Conservation (phyloP, 1,140 invertebrate species). For the Antheraea pernyi region DNA sequence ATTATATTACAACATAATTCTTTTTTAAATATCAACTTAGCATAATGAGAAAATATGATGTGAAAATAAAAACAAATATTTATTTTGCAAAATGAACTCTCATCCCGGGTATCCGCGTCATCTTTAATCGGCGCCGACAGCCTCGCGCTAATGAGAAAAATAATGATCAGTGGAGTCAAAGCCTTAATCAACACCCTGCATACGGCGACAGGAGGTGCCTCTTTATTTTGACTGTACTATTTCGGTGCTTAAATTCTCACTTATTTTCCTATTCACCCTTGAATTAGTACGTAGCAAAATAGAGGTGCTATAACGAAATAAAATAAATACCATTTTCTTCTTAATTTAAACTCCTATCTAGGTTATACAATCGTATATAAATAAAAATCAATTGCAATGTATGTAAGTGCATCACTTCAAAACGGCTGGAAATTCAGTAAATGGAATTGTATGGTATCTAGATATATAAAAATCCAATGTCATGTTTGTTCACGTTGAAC, state of each 20-base stretch:
- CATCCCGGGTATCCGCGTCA: slow-evolving; percentile 15
- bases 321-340: too few species aligned
- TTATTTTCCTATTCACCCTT: background rate
- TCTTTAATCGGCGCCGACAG: slow-evolving; percentile 36
- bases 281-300: background rate
- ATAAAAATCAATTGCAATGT: too few species aligned
- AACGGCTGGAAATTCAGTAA: too few species aligned
- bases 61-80: slow-evolving; percentile 1
- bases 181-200: slow-evolving; percentile 33
- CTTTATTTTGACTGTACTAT: background rate
- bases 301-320: too few species aligned
- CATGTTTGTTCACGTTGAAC: too few species aligned
- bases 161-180: slow-evolving; percentile 33
- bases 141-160: slow-evolving; percentile 37
- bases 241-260: background rate
- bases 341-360: too few species aligned
- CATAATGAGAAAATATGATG: background rate
- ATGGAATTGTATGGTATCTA: too few species aligned
- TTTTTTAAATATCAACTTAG: too few species aligned
- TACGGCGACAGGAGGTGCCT: background rate
- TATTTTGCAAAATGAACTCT: slow-evolving; percentile 7
- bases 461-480: too few species aligned
- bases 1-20: too few species aligned
- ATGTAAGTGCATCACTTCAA: too few species aligned
- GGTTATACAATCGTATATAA: too few species aligned